Percentiles rank a stretch among this genome's conserved stretches.
phyloP scores from a whole-genome alignment of 2,888 invertebrate species.

The Rutpela maculata region DNA sequence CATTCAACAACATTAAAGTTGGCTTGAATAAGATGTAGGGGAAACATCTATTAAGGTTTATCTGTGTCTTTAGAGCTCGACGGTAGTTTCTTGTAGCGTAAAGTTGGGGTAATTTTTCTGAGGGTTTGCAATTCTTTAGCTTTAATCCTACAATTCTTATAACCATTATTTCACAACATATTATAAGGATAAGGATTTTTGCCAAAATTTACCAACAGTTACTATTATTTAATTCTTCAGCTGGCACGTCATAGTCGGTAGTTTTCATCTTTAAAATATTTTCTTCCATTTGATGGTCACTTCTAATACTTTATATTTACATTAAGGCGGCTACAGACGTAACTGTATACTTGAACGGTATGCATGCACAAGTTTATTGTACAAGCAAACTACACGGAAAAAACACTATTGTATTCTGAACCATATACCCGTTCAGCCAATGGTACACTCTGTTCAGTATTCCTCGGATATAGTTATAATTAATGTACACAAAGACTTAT shows the following conservation, averaged over 20 bases:
- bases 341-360: too few species aligned
- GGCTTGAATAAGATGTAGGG: conserved; percentile 49
- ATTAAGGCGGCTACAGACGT: too few species aligned
- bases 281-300: too few species aligned
- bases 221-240: neutral
- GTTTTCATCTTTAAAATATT: neutral
- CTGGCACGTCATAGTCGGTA: neutral
- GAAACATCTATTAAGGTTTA: conserved; percentile 54
- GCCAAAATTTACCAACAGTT: neutral
- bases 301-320: too few species aligned
- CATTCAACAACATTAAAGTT: conserved; percentile 52
- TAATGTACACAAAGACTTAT: too few species aligned
- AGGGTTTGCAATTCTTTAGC: conserved; percentile 22
- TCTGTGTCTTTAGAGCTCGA: conserved; percentile 44
- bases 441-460: too few species aligned
- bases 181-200: neutral
- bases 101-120: conserved; percentile 40
- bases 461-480: too few species aligned
- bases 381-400: too few species aligned
- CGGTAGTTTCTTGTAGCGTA: conserved; percentile 29
- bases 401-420: too few species aligned
- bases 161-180: conserved; percentile 16
- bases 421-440: too few species aligned
- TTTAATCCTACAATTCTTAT: conserved; percentile 10
- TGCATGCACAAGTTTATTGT: too few species aligned